These are phyloP conservation scores for Euphydryas editha DNA, from an alignment of 2,888 invertebrate genomes.

Conservation along the genomic window DNA sequence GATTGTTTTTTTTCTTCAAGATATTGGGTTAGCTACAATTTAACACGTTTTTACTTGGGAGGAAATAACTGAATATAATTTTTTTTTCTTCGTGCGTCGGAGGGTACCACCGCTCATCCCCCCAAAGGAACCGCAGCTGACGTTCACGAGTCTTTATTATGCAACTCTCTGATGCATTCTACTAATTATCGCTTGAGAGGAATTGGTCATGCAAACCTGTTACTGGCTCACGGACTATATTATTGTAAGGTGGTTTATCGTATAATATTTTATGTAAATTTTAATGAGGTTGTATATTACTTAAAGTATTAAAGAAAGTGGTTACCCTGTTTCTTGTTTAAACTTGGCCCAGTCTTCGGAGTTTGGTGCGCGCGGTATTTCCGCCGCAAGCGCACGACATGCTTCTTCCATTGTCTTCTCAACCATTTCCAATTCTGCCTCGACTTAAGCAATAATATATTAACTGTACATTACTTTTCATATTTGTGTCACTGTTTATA, in stretches of 20 bases:
- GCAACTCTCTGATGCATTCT: too few species aligned
- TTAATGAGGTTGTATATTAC: background rate
- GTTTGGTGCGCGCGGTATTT: conserved; percentile 68
- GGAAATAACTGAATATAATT: too few species aligned
- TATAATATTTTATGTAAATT: background rate
- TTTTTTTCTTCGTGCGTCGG: too few species aligned
- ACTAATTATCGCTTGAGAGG: too few species aligned
- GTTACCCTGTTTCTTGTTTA: conserved; percentile 69
- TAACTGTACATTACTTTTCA: background rate
- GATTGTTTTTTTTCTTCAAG: too few species aligned
- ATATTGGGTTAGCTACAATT: too few species aligned
- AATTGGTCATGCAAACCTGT: too few species aligned
- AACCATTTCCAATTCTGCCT: conserved; percentile 52
- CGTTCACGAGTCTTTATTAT: too few species aligned
- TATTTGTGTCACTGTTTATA: background rate
- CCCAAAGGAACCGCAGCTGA: too few species aligned
- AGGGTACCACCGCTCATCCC: too few species aligned
- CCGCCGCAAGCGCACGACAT: conserved; percentile 64
- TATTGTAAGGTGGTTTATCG: background rate
- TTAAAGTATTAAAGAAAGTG: background rate
- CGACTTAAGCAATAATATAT: conserved; percentile 41
- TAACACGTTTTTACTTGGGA: too few species aligned
- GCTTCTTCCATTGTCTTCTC: conserved; percentile 61
- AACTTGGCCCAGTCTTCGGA: conserved; percentile 72
- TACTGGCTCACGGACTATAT: too few species aligned